Evolutionary conservation across 2,888 invertebrate species (phyloP).

Genomic region (Amblyjoppa proteus): DNA sequence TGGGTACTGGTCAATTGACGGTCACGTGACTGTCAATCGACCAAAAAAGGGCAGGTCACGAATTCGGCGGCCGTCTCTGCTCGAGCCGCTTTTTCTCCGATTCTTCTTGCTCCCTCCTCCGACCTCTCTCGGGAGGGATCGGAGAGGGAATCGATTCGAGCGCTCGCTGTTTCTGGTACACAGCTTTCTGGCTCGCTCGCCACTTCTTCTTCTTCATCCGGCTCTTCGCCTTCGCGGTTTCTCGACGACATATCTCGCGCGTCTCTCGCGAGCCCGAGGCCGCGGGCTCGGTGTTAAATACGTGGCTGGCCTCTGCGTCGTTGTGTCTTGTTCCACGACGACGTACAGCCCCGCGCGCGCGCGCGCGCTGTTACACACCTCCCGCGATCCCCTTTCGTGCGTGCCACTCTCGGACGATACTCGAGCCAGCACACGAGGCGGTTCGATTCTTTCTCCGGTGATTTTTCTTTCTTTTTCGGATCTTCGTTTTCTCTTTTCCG

Average conservation of each 20-base stretch:
- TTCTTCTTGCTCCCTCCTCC: slow-evolving; percentile 36
- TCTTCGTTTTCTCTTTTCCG: slow-evolving; percentile 31
- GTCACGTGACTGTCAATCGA: too few relatives aligned
- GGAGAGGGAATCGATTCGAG: slow-evolving; percentile 41
- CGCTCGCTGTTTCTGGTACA: slow-evolving; percentile 19
- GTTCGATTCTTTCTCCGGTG: slow-evolving; percentile 41
- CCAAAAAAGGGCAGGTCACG: too few relatives aligned
- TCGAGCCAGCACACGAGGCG: slow-evolving; percentile 10
- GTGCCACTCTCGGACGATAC: slow-evolving; percentile 31
- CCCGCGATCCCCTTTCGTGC: slow-evolving; percentile 49
- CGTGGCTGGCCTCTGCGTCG: slow-evolving; percentile 78
- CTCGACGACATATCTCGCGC: slow-evolving; percentile 76
- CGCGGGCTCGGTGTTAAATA: slow-evolving; percentile 78
- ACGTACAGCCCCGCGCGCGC: slow-evolving; percentile 57
- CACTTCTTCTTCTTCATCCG: slow-evolving; percentile 54
- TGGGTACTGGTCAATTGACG: too few relatives aligned
- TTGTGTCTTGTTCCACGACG: slow-evolving; percentile 78
- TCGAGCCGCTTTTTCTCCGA: slow-evolving; percentile 28
- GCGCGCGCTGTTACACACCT: slow-evolving; percentile 35
- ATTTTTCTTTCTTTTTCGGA: slow-evolving; percentile 33
- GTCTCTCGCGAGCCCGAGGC: slow-evolving; percentile 74
- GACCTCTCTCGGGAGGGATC: slow-evolving; percentile 45
- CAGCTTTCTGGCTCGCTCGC: slow-evolving; percentile 30
- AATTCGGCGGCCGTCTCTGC: too few relatives aligned
- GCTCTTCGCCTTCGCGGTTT: slow-evolving; percentile 55